phyloP scores from a whole-genome alignment of 1,140 invertebrate genomes.

The Brachionus asplanchnoidis region DNA sequence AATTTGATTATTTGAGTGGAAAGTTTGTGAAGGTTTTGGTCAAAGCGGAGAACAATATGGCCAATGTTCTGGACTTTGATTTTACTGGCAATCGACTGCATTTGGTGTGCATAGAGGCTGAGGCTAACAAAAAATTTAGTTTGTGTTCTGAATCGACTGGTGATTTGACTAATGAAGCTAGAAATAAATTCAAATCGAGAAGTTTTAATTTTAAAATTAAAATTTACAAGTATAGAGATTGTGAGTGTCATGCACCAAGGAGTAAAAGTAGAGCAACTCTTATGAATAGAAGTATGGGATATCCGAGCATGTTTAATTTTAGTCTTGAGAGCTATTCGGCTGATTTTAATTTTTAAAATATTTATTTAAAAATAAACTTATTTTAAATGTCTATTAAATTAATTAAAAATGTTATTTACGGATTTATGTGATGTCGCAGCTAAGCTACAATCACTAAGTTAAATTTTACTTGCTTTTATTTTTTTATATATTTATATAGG shows the following conservation, averaged over 20 bases:
- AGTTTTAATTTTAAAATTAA: slow-evolving; percentile 11
- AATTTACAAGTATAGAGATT: slow-evolving; percentile 9
- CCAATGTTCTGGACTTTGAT: not conserved
- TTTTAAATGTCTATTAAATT: not conserved
- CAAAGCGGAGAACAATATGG: not conserved
- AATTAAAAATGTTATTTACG: too few species aligned
- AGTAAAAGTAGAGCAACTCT: not conserved
- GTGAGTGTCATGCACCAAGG: not conserved
- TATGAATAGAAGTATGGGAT: not conserved
- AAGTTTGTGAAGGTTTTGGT: not conserved
- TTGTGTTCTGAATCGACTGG: not conserved
- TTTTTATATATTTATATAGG: too few species aligned
- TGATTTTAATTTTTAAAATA: slow-evolving; percentile 4
- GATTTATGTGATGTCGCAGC: too few species aligned
- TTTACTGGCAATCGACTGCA: not conserved
- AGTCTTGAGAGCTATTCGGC: slow-evolving; percentile 27
- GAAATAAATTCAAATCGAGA: not conserved
- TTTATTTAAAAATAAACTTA: not conserved
- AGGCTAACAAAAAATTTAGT: not conserved
- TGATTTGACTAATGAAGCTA: not conserved
- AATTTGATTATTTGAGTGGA: not conserved
- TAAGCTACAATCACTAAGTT: too few species aligned
- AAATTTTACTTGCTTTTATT: too few species aligned
- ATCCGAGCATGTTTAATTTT: slow-evolving; percentile 2
- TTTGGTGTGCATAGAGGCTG: not conserved